Conservation (phyloP, 1,140 invertebrate species). For the Popillia japonica region DNA sequence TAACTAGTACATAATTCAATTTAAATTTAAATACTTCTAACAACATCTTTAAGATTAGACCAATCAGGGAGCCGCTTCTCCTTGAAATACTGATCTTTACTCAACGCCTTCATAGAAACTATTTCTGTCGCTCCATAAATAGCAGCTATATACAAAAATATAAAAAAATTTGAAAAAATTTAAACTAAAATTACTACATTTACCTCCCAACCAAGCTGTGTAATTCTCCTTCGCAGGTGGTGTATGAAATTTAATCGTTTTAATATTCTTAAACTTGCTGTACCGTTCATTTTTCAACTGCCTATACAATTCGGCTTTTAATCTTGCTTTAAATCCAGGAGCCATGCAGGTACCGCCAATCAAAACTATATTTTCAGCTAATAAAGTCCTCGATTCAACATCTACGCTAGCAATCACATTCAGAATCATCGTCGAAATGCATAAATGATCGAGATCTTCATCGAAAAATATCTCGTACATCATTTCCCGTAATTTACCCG, state of each 20-base stretch:
- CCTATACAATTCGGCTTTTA: constrained; percentile 77
- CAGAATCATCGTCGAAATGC: constrained; percentile 83
- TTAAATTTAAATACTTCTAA: constrained; percentile 37
- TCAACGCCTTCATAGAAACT: constrained; percentile 73
- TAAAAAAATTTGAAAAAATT: constrained; percentile 37
- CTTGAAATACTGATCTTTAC: constrained; percentile 78
- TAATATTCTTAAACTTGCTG: constrained; percentile 67
- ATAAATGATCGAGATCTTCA: constrained; percentile 83
- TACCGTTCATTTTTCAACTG: constrained; percentile 73
- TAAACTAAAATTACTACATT: constrained; percentile 36
- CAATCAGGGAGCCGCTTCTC: constrained; percentile 80
- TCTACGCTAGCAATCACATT: constrained; percentile 79
- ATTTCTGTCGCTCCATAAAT: constrained; percentile 86
- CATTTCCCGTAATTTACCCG: constrained; percentile 78
- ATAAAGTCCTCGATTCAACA: constrained; percentile 74
- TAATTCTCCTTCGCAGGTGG: constrained; percentile 85
- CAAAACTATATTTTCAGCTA: constrained; percentile 85
- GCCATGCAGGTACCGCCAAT: constrained; percentile 86
- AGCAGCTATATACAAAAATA: constrained; percentile 67
- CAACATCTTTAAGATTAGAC: constrained; percentile 76
- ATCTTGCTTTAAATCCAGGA: constrained; percentile 78
- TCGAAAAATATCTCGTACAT: constrained; percentile 86
- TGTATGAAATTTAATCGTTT: constrained; percentile 79
- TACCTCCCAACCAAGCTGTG: constrained; percentile 84
- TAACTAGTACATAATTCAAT: background rate